phyloP scores from a whole-genome alignment of 2,888 invertebrate genomes.

The Drosophila neonasuta region DNA sequence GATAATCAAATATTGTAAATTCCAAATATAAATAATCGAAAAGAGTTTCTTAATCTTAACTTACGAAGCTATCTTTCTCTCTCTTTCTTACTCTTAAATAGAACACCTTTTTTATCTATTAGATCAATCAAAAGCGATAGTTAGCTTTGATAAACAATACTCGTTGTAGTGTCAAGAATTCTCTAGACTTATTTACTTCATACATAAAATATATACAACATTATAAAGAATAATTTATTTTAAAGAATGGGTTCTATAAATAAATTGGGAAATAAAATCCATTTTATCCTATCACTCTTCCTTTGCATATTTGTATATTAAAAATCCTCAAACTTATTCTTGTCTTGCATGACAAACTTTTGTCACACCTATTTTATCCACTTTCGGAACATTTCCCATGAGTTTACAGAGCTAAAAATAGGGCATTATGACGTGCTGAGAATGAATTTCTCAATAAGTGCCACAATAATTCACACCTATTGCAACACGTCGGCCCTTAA shows the following conservation, averaged over 20 bases:
- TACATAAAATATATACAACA: too few species aligned
- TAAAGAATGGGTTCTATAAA: too few species aligned
- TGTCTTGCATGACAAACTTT: background rate
- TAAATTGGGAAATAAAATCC: too few species aligned
- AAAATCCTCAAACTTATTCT: too few species aligned
- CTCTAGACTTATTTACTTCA: too few species aligned
- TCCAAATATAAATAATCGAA: conserved; percentile 18
- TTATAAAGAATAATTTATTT: too few species aligned
- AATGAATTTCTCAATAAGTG: conserved; percentile 6
- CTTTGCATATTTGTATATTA: too few species aligned
- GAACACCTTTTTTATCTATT: conserved; percentile 7
- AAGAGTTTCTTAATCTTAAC: conserved; percentile 9
- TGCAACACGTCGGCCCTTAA: conserved; percentile 17
- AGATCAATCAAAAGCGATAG: conserved; percentile 19
- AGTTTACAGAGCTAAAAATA: background rate
- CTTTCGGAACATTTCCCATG: background rate
- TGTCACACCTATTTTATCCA: background rate
- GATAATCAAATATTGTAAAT: conserved; percentile 73
- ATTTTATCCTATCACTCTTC: too few species aligned
- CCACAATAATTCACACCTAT: conserved; percentile 21
- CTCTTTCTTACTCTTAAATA: background rate
- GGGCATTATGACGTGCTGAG: background rate
- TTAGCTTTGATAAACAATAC: background rate
- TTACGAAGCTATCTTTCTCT: background rate
- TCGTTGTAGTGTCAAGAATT: too few species aligned